Conservation (phyloP, 2,113 vertebrate species). For the Oxygymnocypris stewartii region DNA sequence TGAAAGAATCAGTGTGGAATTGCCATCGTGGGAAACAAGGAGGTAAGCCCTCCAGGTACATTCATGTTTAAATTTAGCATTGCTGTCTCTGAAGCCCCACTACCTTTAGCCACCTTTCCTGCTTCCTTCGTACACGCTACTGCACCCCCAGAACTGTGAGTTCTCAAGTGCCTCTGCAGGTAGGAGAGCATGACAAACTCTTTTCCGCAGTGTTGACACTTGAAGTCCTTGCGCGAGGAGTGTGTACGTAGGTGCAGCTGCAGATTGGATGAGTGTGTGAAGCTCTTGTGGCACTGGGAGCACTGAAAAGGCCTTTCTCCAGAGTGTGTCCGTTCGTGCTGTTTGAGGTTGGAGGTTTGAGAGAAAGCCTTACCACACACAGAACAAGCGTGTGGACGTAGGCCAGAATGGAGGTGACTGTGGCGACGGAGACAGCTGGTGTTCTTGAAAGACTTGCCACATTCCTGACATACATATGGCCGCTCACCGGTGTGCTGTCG, state of each 20-base stretch:
- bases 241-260: conserved; percentile 88
- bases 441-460: conserved; percentile 92
- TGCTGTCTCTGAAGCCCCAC: conserved; percentile 65
- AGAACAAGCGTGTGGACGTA: conserved; percentile 83
- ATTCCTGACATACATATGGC: conserved; percentile 87
- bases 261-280: conserved; percentile 89
- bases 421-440: conserved; percentile 88
- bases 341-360: conserved; percentile 89
- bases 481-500: conserved; percentile 89
- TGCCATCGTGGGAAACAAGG: conserved; percentile 76
- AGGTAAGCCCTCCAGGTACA: conserved; percentile 60
- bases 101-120: conserved; percentile 63
- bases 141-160: conserved; percentile 61
- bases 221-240: conserved; percentile 82
- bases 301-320: conserved; percentile 85
- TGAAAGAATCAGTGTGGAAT: conserved; percentile 77
- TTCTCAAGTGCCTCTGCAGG: conserved; percentile 85
- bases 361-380: conserved; percentile 89
- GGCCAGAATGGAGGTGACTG: conserved; percentile 88
- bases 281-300: conserved; percentile 81
- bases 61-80: conserved; percentile 60
- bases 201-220: conserved; percentile 83
- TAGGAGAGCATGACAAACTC: conserved; percentile 91
- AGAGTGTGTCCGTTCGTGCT: conserved; percentile 90
- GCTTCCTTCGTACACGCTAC: conserved; percentile 55